These are phyloP conservation scores for Tribolium madens DNA, from an alignment of 1,140 invertebrate species.

Conservation along the genomic window DNA sequence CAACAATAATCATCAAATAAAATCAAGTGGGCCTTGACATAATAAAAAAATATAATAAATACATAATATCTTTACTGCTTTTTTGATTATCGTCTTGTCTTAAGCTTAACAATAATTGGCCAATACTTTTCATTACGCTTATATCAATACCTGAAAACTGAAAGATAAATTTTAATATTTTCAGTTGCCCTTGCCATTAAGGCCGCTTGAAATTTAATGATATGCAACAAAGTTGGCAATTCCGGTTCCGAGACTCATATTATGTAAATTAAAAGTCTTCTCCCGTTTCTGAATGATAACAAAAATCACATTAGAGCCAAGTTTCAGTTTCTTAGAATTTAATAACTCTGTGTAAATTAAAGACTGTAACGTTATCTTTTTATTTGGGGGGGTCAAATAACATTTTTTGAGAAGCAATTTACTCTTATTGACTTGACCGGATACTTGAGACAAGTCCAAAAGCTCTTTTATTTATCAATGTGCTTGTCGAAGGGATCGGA, in stretches of 20 bases:
- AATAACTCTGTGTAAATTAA: background rate
- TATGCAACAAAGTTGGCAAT: slow-evolving; percentile 14
- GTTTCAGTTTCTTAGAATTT: slow-evolving; percentile 1
- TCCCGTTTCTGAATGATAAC: slow-evolving; percentile 1
- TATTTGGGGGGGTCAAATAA: too few species aligned
- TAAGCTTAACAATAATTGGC: too few species aligned
- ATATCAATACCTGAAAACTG: background rate
- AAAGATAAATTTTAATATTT: background rate
- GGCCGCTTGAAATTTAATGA: background rate
- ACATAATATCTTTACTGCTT: too few species aligned
- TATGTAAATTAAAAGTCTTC: background rate
- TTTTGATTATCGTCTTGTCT: too few species aligned
- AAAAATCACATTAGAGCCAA: background rate
- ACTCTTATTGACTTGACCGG: slow-evolving; percentile 13
- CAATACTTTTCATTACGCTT: too few species aligned
- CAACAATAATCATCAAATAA: too few species aligned
- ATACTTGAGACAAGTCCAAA: background rate
- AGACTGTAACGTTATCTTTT: background rate
- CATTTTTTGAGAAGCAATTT: background rate
- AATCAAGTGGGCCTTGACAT: too few species aligned
- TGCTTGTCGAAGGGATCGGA: background rate
- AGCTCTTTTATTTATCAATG: slow-evolving; percentile 3
- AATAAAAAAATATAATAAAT: too few species aligned
- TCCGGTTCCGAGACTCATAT: background rate
- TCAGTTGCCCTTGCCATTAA: background rate